Base-by-base conservation (phyloP, 2,888 invertebrate genomes). In the Resseliella maxima region DNA sequence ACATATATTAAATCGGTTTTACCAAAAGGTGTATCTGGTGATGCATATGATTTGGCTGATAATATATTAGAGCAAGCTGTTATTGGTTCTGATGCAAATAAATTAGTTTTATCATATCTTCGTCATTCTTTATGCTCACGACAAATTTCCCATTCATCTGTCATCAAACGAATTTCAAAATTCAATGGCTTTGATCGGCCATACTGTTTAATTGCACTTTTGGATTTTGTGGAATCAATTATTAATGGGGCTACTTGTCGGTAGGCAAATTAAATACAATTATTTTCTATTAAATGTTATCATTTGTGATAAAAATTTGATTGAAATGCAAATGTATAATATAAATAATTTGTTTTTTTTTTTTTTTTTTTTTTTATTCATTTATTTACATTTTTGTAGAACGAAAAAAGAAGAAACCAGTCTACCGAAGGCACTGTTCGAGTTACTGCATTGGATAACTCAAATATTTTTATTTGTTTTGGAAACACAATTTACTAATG, bases 61-160 rank as follows among this genome's bases (percentile, higher is more conserved):
- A 96, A 98, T 89, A 95, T 99, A 88, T 92, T 98, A 35, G 97
- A 98, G 89, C 98, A 98, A 92, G 98, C 98, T 0, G 93, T 98
- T 89, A 96, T 98, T 59, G 98, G 98, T 41, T 96, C 97, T 41
- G 97, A 96, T 38, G 98, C 98, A 0, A 98, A 98, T 91, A 90
- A 96, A 90, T 92, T 98, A 88, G 96, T 98, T 59, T 92, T 99
- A 88, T 97, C 97, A 21, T 99, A 98, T 90, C 92, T 99, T 87
- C 96, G 96, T 90, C 98, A 98, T 92, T 97, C 97, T 0, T 91
- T 98, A 86, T 96, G 96, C 88, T 95, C 97, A 8, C 97, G 98
- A 91, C 91, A 98, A 88, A 96, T 98, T 0, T 97, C 98, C 0
- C 97, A 97, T 90, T 96, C 96, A 8, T 96, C 98, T 5, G 97